Evolutionary conservation across 2,888 invertebrate species (phyloP), one percentile per base, ranked within the genome.

Genomic region (Papilio demoleus): DNA sequence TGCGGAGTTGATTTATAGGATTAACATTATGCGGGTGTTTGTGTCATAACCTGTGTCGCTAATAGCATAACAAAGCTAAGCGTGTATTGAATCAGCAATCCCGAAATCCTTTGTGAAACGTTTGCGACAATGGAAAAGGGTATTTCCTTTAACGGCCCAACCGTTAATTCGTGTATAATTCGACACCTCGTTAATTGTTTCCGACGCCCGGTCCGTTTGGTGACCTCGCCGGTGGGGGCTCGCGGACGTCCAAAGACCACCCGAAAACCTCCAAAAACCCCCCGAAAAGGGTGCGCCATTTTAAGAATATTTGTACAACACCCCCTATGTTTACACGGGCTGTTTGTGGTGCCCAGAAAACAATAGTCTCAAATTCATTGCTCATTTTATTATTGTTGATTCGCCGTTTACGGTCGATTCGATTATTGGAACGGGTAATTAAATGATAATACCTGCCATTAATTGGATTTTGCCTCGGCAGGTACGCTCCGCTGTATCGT

Each of bases 181-280:
- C 92, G 92, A 92, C 92, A 92, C 92, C 92, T 92, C 88, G 92
- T 92, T 92, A 92, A 92, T 92, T 92, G 92, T 92, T 92, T 92
- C 84, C 87, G 84, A 88, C 88, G 85, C 89, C 87, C 83, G 82
- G 88, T 87, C 87, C 86, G 88, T 89, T 87, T 90, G 90, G 90
- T 88, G 91, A 90, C 92, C 92, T 88, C 85, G 81, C 78, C 75
- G 80, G 80, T 77, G 81, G 77, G 81, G 82, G 82, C 82, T 81
- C 82, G 81, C 81, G 86, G 87, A 82, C 88, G 85, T 79, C 79
- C 78, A 79, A 82, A 81, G 83, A 83, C 81, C 84, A 79, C 82
- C 81, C 79, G 72, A 74, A 67, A 78, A 78, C 84, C 83, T 79
- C 82, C 75, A 71, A 79, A 69, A 73, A 72, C 80, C 73, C 88